Evolutionary conservation across 2,888 invertebrate species (phyloP), one percentile per base, ranked within the genome.

Genomic region (Xylocampa areola): DNA sequence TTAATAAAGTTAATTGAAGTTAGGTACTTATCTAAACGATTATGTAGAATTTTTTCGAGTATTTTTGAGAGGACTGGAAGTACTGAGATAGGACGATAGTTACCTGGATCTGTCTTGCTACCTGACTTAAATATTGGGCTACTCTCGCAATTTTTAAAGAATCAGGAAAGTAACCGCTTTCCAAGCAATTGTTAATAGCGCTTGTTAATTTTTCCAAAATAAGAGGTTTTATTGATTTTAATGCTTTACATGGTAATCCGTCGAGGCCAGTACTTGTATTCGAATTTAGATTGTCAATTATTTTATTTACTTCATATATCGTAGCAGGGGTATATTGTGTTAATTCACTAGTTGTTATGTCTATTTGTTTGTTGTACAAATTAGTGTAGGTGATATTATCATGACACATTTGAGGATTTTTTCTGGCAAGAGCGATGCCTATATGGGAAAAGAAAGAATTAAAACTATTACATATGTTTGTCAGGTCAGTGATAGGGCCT

Each of bases 321-420:
- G 29, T 29, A n/a, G 29, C n/a, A n/a, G 29, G 29, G n/a, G 29
- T n/a, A 29, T n/a, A 29, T 29, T 29, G 2, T 10, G 29, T 29
- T 29, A 29, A 5, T 32, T 32, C 14, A 6, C 0, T 14, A 1
- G 14, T 1, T 13, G 13, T 14, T 2, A 14, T 14, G 6, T 32
- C 6, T 32, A 32, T n/a, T 29, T 29, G 29, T 29, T n/a, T 29
- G 10, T 29, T 29, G n/a, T 29, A 29, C 7, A 29, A n/a, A n/a
- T 29, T n/a, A n/a, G 7, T 29, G n/a, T 29, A 29, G 2, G 7
- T n/a, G 7, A n/a, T 29, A 29, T n/a, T 29, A n/a, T 29, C 29
- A n/a, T 29, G 29, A 4, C n/a, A 29, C 2, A 1, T n/a, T 5
- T n/a, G 29, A 2, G 29, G 29, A 29, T n/a, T 29, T 5, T n/a